Evolutionary conservation across 2,113 vertebrate genomes (phyloP).

Genomic region (Dromas ardeola): DNA sequence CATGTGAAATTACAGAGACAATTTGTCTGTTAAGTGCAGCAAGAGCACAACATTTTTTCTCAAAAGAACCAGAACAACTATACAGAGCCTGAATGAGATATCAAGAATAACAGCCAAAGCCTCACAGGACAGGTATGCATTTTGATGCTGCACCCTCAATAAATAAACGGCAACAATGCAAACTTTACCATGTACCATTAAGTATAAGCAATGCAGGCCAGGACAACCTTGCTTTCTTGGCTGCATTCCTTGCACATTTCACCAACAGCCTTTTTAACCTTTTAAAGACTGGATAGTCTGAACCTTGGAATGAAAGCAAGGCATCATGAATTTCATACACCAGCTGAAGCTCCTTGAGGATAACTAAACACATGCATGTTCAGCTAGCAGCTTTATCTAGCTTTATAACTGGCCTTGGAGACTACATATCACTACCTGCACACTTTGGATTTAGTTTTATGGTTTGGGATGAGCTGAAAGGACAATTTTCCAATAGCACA

Average conservation of each 20-base stretch:
- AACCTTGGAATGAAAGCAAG: neutral
- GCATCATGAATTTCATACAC: neutral
- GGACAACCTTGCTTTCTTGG: neutral
- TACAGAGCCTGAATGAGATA: neutral
- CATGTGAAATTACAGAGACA: neutral
- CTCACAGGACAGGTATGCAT: neutral
- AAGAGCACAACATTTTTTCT: neutral
- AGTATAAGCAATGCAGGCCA: neutral
- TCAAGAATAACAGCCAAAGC: neutral
- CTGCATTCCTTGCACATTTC: neutral
- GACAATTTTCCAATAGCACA: neutral
- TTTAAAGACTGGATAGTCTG: neutral
- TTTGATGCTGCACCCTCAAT: neutral
- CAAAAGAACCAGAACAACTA: neutral
- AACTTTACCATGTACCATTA: neutral
- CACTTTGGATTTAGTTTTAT: neutral
- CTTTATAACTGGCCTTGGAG: neutral
- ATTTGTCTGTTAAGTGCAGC: neutral
- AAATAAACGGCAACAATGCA: neutral
- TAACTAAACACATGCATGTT: neutral
- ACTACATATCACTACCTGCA: neutral
- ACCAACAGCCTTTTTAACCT: neutral
- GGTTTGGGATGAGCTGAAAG: neutral
- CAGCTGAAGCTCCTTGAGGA: neutral
- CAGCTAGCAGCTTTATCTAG: neutral